phyloP scores from a whole-genome alignment of 30 jellyfish, hydroid and myxozoan species.

The Aurelia coerulea region DNA sequence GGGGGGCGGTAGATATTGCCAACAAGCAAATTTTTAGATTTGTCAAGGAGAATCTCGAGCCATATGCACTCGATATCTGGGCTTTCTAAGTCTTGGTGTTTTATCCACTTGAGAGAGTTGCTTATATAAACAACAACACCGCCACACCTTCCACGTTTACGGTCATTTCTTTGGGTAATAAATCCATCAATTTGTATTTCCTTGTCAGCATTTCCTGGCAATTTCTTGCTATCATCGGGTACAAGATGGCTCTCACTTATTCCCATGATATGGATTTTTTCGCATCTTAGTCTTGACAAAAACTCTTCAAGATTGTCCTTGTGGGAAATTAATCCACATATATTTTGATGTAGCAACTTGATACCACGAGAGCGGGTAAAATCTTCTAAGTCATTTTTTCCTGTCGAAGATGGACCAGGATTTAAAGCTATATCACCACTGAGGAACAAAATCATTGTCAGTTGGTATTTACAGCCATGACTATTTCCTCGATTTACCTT shows the following conservation, averaged over 20 bases:
- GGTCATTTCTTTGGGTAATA: constrained; percentile 36
- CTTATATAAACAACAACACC: constrained; percentile 41
- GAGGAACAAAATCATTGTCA: constrained; percentile 39
- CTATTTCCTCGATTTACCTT: constrained; percentile 26
- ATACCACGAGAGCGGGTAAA: constrained; percentile 50
- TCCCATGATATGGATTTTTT: constrained; percentile 40
- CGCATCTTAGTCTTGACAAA: constrained; percentile 45
- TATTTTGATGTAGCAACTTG: constrained; percentile 48
- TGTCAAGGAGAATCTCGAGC: constrained; percentile 35
- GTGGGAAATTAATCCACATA: constrained; percentile 32
- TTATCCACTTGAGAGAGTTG: constrained; percentile 34
- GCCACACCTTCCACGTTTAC: constrained; percentile 59
- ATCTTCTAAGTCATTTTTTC: constrained; percentile 22
- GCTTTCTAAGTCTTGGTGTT: constrained; percentile 36
- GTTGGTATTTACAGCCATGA: constrained; percentile 45
- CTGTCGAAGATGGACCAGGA: constrained; percentile 64
- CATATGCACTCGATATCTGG: constrained; percentile 38
- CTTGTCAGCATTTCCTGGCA: constrained; percentile 48
- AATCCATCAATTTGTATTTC: constrained; percentile 41
- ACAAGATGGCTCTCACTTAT: constrained; percentile 65
- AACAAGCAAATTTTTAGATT: constrained; percentile 23
- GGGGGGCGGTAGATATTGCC: constrained; percentile 68
- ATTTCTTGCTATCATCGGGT: constrained; percentile 40
- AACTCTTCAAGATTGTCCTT: constrained; percentile 48
- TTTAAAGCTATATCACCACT: constrained; percentile 44